Evolutionary conservation across 2,113 vertebrate species (phyloP).

Genomic region (Nesospiza acunhae): DNA sequence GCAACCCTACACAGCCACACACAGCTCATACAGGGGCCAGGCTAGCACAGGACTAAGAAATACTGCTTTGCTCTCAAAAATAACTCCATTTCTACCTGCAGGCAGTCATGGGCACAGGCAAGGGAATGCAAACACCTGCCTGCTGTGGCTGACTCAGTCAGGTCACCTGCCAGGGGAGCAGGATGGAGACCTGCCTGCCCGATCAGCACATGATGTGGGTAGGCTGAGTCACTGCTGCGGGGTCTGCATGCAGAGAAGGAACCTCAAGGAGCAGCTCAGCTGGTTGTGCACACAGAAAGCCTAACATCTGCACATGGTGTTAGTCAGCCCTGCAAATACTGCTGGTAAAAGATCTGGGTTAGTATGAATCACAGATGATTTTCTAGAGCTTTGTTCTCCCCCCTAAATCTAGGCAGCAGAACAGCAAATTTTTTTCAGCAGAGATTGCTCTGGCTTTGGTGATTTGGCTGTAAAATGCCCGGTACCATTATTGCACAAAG

Average conservation of each 20-base stretch:
- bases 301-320: background rate
- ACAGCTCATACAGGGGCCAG: background rate
- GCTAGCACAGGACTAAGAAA: background rate
- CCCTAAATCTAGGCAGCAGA: background rate
- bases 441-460: background rate
- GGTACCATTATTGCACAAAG: background rate
- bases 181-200: background rate
- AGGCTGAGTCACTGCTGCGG: background rate
- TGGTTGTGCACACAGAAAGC: background rate
- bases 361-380: slow-evolving; percentile 14
- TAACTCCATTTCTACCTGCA: background rate
- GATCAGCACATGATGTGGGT: background rate
- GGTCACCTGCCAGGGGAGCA: background rate
- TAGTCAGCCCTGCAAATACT: background rate
- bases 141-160: background rate
- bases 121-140: background rate
- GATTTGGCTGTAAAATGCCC: background rate
- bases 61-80: background rate
- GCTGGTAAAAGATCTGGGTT: background rate
- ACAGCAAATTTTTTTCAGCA: background rate
- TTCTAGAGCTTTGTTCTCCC: background rate
- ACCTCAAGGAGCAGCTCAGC: background rate
- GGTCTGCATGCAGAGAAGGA: background rate
- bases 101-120: background rate
- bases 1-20: background rate